Percentiles rank a stretch among this genome's conserved stretches.
Evolutionary conservation across 2,888 invertebrate genomes (phyloP).

Genomic region (Rhamnusium bicolor): DNA sequence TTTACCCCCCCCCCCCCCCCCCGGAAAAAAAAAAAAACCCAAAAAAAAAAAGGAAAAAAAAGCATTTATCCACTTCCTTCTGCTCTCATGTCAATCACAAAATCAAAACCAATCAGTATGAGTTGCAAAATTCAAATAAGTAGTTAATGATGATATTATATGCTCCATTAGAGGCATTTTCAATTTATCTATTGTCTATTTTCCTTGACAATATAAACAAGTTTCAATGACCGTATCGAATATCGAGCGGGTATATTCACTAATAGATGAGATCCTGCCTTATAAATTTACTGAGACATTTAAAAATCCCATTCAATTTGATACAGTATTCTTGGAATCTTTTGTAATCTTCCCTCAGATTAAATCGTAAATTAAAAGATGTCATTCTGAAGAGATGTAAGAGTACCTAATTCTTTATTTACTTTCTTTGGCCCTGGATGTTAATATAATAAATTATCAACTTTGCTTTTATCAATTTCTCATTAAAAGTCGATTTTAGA

Average conservation of each 20-base stretch:
- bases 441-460: too few species aligned
- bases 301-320: neutral
- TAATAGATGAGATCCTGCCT: neutral
- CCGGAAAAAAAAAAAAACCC: too few species aligned
- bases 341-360: slow-evolving; percentile 7
- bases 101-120: neutral
- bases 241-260: neutral
- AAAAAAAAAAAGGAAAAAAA: too few species aligned
- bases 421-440: too few species aligned
- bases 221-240: slow-evolving; percentile 2
- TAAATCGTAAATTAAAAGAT: slow-evolving; percentile 9
- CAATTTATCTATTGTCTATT: neutral
- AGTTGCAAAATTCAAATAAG: slow-evolving; percentile 5
- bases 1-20: too few species aligned
- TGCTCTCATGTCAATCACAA: too few species aligned
- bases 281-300: slow-evolving; percentile 16
- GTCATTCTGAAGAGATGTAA: neutral
- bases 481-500: too few species aligned
- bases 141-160: neutral
- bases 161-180: slow-evolving; percentile 13
- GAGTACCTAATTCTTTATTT: neutral
- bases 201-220: slow-evolving; percentile 5
- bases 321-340: slow-evolving; percentile 22
- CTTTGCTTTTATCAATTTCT: too few species aligned
- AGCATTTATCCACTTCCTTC: too few species aligned